A percentile compares a stretch with the other conserved stretches of the same genome.
Conservation (phyloP, 2,113 vertebrate species). For the Brachypodius melanocephalos region DNA sequence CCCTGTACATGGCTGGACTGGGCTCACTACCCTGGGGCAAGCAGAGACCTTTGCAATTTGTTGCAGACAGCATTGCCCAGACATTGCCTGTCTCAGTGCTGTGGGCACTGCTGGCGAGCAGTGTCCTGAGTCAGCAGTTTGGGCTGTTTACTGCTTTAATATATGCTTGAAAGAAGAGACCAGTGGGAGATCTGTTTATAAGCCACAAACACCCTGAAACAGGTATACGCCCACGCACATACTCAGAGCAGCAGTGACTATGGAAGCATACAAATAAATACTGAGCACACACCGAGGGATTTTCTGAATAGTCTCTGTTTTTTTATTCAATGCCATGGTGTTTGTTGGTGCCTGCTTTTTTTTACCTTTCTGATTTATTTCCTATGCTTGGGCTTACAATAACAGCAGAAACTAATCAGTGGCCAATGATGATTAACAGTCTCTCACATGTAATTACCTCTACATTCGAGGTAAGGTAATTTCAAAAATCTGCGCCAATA, state of each 20-base stretch:
- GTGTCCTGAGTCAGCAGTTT: not conserved
- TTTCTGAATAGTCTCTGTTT: constrained; percentile 16
- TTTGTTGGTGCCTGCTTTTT: not conserved
- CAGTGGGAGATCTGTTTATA: not conserved
- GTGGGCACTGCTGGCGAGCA: not conserved
- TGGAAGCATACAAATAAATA: not conserved
- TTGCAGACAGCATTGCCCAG: not conserved
- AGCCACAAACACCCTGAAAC: not conserved
- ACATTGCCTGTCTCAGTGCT: not conserved
- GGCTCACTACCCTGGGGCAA: accelerated
- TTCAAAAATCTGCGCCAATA: not conserved
- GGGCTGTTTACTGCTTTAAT: not conserved
- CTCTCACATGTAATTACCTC: constrained; percentile 36
- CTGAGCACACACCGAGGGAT: not conserved
- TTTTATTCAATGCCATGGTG: constrained; percentile 42
- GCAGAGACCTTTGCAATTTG: not conserved
- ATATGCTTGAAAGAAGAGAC: not conserved
- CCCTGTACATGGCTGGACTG: accelerated
- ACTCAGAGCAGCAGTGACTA: not conserved
- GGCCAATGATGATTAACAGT: constrained; percentile 32
- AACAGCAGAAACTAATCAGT: constrained; percentile 49
- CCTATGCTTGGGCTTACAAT: not conserved
- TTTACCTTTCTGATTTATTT: not conserved
- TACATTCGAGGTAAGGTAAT: not conserved
- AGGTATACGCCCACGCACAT: not conserved